These are phyloP conservation scores for Leptinotarsa tumamoca DNA, from an alignment of 2,888 invertebrate species.

Conservation along the genomic window DNA sequence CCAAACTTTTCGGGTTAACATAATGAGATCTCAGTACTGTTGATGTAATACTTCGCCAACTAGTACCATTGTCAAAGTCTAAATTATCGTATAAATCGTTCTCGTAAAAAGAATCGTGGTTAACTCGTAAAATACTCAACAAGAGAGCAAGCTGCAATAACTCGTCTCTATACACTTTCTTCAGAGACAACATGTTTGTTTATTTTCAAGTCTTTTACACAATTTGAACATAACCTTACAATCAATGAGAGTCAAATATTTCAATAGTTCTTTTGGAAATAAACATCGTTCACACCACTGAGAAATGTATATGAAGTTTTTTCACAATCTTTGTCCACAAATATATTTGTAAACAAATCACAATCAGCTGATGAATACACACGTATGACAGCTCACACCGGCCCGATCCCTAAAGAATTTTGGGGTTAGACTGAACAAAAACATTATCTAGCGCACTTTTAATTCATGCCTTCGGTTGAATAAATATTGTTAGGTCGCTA, in stretches of 20 bases:
- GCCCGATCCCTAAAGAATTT: slow-evolving; percentile 37
- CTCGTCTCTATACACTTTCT: slow-evolving; percentile 86
- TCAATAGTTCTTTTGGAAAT: slow-evolving; percentile 29
- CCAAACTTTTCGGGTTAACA: slow-evolving; percentile 79
- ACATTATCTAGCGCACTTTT: slow-evolving; percentile 17
- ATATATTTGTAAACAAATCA: slow-evolving; percentile 51
- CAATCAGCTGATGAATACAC: slow-evolving; percentile 54
- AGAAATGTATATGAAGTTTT: slow-evolving; percentile 20
- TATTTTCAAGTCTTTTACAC: slow-evolving; percentile 31
- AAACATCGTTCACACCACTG: slow-evolving; percentile 34
- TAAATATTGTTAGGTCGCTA: neutral
- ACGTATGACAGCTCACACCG: slow-evolving; percentile 55
- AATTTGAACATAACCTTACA: slow-evolving; percentile 48
- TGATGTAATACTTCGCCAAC: slow-evolving; percentile 74
- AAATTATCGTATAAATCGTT: slow-evolving; percentile 66
- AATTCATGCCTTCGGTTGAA: slow-evolving; percentile 22
- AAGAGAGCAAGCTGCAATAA: slow-evolving; percentile 84
- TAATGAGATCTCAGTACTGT: slow-evolving; percentile 72
- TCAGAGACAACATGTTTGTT: slow-evolving; percentile 79
- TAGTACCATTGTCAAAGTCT: slow-evolving; percentile 76
- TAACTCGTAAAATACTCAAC: slow-evolving; percentile 82
- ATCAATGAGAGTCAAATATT: slow-evolving; percentile 32
- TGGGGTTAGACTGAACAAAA: slow-evolving; percentile 34
- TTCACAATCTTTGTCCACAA: slow-evolving; percentile 23
- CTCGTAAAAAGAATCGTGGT: slow-evolving; percentile 78